Conservation (phyloP, 1,140 invertebrate species). For the Copidosoma floridanum region DNA sequence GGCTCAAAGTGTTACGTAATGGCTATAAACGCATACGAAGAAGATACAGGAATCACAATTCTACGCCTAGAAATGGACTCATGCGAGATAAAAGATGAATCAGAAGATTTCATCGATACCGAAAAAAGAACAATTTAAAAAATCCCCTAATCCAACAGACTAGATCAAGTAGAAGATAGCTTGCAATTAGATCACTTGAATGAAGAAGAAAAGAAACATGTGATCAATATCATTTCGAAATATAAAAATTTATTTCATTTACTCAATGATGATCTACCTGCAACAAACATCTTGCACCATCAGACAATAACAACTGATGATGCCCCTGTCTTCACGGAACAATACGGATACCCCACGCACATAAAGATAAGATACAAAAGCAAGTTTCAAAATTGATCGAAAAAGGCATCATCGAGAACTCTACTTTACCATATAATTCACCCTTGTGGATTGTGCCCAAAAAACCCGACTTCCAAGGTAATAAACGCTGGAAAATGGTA, state of each 20-base stretch:
- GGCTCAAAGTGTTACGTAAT: neutral
- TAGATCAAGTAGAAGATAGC: neutral
- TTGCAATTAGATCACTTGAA: neutral
- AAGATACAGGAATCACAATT: slow-evolving; percentile 4
- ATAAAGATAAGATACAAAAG: slow-evolving; percentile 27
- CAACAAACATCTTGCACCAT: neutral
- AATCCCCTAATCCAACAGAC: neutral
- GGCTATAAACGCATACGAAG: slow-evolving; percentile 7
- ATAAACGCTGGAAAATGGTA: neutral
- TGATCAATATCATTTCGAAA: neutral
- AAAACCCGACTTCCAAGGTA: slow-evolving; percentile 25
- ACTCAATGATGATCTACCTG: neutral
- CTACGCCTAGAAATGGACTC: neutral
- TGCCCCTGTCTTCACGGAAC: slow-evolving; percentile 15
- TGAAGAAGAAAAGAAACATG: slow-evolving; percentile 3
- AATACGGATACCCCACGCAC: slow-evolving; percentile 28
- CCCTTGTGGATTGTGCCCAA: slow-evolving; percentile 31
- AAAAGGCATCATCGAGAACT: slow-evolving; percentile 35
- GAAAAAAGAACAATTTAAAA: neutral
- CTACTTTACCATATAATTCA: slow-evolving; percentile 20
- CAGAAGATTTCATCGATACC: neutral
- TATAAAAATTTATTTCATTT: slow-evolving; percentile 4
- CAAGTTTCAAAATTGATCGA: slow-evolving; percentile 34
- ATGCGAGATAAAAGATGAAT: slow-evolving; percentile 3
- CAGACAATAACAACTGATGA: slow-evolving; percentile 29